A percentile compares a stretch with the other conserved stretches of the same genome.
phyloP scores from a whole-genome alignment of 2,113 vertebrate species.

The Tapirus terrestris region DNA sequence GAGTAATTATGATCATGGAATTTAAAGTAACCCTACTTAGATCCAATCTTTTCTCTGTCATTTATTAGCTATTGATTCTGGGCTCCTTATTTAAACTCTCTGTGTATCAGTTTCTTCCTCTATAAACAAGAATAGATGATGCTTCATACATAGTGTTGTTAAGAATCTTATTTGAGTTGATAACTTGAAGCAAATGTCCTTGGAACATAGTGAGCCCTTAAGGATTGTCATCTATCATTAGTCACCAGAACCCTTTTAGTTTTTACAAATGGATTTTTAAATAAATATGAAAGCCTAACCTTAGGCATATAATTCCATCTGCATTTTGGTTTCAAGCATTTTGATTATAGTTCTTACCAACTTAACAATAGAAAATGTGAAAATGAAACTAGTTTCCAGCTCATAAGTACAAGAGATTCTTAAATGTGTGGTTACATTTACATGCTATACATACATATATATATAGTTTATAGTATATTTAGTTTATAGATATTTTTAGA shows the following conservation, averaged over 20 bases:
- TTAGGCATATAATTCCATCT: neutral
- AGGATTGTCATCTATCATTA: neutral
- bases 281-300: neutral
- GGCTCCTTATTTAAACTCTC: neutral
- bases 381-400: neutral
- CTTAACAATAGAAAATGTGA: neutral
- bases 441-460: neutral
- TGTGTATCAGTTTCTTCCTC: neutral
- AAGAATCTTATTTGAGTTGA: neutral
- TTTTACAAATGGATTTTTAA: neutral
- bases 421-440: neutral
- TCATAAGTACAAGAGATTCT: neutral
- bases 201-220: neutral
- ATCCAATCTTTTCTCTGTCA: neutral
- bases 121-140: neutral
- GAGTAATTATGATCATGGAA: neutral
- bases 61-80: neutral
- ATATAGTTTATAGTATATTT: neutral
- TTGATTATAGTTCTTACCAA: neutral
- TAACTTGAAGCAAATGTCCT: neutral
- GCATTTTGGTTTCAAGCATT: neutral
- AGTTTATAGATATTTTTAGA: neutral
- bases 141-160: neutral
- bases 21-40: neutral
- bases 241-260: neutral